Conservation (phyloP, 2,888 invertebrate species). For the Tenthredo scrophulariae region DNA sequence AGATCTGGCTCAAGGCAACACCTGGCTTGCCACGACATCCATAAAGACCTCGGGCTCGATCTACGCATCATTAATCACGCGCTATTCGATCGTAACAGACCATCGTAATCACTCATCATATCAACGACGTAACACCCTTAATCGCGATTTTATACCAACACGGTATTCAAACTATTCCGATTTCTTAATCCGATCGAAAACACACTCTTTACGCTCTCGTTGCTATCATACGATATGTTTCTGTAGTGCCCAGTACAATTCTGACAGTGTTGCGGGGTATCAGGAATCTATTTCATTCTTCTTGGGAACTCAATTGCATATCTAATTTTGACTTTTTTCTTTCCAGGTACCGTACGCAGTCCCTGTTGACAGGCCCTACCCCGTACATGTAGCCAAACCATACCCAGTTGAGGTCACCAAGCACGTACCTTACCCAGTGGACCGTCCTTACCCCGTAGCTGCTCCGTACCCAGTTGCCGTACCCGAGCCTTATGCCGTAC, state of each 20-base stretch:
- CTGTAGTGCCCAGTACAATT: neutral
- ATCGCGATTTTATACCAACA: neutral
- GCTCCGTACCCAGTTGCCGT: slow-evolving; percentile 70
- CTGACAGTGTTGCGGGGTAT: neutral
- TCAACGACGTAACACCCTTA: neutral
- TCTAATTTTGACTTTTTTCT: neutral
- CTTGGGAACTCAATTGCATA: neutral
- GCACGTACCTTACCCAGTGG: slow-evolving; percentile 73
- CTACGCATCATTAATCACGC: slow-evolving; percentile 36
- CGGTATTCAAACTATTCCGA: neutral
- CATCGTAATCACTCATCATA: neutral
- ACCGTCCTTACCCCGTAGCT: slow-evolving; percentile 72
- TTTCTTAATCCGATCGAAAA: neutral
- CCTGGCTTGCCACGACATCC: neutral
- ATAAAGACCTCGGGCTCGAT: slow-evolving; percentile 46
- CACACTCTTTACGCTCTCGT: neutral
- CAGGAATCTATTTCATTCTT: neutral
- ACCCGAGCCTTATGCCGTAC: slow-evolving; percentile 73
- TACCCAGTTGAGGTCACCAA: slow-evolving; percentile 76
- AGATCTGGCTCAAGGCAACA: slow-evolving; percentile 44
- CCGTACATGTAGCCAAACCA: slow-evolving; percentile 75
- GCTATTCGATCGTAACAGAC: neutral
- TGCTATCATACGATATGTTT: neutral
- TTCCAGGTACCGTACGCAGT: slow-evolving; percentile 74
- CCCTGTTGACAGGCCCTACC: slow-evolving; percentile 75